Conservation (phyloP, 2,113 vertebrate genomes). For the Sylvilagus bachmani region DNA sequence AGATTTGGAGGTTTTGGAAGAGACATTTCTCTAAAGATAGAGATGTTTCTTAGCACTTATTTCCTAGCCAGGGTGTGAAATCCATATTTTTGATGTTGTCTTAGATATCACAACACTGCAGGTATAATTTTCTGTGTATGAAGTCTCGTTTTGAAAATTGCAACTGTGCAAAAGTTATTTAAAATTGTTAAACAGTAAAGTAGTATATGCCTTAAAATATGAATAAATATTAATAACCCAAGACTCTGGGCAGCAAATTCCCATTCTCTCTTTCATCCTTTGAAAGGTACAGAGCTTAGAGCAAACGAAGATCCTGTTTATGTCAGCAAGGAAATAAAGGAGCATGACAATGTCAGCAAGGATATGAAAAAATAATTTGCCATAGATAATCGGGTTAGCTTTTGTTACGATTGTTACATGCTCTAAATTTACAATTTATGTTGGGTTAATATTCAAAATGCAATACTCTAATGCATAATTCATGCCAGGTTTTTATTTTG, state of each 20-base stretch:
- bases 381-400: slow-evolving; percentile 62
- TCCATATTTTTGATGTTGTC: not conserved
- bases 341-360: slow-evolving; percentile 46
- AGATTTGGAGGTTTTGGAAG: not conserved
- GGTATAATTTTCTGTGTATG: not conserved
- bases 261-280: not conserved
- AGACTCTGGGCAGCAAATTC: not conserved
- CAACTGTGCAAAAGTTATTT: slow-evolving; percentile 8
- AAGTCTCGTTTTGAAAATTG: not conserved
- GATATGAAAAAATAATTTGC: slow-evolving; percentile 66
- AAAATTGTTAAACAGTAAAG: not conserved
- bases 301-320: slow-evolving; percentile 56
- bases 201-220: slow-evolving; percentile 19
- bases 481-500: slow-evolving; percentile 55
- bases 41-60: not conserved
- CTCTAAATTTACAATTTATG: slow-evolving; percentile 68
- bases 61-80: not conserved
- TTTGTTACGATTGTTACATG: slow-evolving; percentile 45
- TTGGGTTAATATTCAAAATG: slow-evolving; percentile 65
- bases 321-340: slow-evolving; percentile 44
- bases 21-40: not conserved
- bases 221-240: not conserved
- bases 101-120: not conserved
- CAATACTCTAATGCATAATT: slow-evolving; percentile 68
- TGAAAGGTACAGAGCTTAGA: slow-evolving; percentile 33